Evolutionary conservation across 2,888 invertebrate species (phyloP).

Genomic region (Hetaerina titia): DNA sequence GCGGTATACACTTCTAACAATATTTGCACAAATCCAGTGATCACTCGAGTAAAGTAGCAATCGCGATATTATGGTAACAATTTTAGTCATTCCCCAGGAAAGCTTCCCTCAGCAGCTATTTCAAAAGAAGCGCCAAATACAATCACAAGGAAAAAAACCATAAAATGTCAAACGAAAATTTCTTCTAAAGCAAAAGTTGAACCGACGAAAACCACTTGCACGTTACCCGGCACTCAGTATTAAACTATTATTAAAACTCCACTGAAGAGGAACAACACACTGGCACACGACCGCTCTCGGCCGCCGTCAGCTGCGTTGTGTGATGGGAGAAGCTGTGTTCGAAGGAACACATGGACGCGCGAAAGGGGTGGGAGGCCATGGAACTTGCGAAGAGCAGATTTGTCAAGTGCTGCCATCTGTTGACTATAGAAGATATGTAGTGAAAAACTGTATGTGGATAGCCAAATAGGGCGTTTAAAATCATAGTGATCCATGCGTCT

Average conservation of each 20-base stretch:
- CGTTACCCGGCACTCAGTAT: background rate
- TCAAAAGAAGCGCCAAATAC: no score
- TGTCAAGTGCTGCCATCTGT: constrained; percentile 18
- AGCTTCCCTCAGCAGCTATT: no score
- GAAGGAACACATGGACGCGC: background rate
- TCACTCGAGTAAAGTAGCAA: background rate
- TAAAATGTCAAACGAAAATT: background rate
- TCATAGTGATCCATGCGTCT: no score
- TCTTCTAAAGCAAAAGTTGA: background rate
- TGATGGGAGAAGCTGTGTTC: background rate
- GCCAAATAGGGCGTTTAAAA: no score
- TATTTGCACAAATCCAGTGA: background rate
- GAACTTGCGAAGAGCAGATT: background rate
- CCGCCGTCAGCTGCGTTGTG: constrained; percentile 43
- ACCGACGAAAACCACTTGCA: background rate
- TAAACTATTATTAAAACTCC: background rate
- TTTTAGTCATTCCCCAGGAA: background rate
- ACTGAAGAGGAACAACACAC: background rate
- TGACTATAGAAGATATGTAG: background rate
- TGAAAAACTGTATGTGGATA: background rate
- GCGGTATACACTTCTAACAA: background rate
- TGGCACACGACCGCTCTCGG: constrained; percentile 3
- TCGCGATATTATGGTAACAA: background rate
- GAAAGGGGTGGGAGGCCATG: background rate
- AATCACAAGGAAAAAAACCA: background rate